Base-by-base conservation (phyloP, 1,140 invertebrate species). In the Pissodes strobi region DNA sequence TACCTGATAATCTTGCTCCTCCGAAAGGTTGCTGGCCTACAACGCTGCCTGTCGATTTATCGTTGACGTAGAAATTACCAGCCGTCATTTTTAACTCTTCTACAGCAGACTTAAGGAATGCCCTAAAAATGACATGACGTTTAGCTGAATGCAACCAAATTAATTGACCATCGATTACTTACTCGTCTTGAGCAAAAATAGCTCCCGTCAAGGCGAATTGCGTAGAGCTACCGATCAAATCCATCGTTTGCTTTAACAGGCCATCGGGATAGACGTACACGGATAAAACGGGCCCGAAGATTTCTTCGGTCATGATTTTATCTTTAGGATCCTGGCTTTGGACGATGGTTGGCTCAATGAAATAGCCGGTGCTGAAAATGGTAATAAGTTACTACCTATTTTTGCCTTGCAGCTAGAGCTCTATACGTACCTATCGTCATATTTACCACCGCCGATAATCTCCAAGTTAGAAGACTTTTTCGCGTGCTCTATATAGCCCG, bases 21-120 rank as follows among this genome's bases (percentile, higher is more conserved):
- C 98, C 98, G 78, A 99, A 99, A 2, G 98, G 98, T 78, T 99
- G 98, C 77, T 99, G 97, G 0, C 94, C 96, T 4, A 99, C 97
- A 2, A 99, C 93, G 38, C 97, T 95, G 0, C 97, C 98, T 8
- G 98, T 99, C 0, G 92, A 97, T 81, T 99, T 99, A 78, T 99
- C 97, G 75, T 99, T 99, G 34, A 99, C 87, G 76, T 99, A 99
- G 79, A 99, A 97, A 81, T 99, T 99, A 22, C 97, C 97, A 41
- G 93, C 91, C 1, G 91, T 86, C 79, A 89, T 89, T 78, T 92
- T 94, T 2, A 96, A 82, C 48, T 88, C 85, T 64, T 95, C 89
- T 0, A 90, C 72, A 37, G 93, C 93, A 25, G 80, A 78, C 45
- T 83, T 82, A 25, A 93, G 80, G 82, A 94, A 96, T 19, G 83